phyloP scores from a whole-genome alignment of 2,113 vertebrate species.

The Tiliqua scincoides region DNA sequence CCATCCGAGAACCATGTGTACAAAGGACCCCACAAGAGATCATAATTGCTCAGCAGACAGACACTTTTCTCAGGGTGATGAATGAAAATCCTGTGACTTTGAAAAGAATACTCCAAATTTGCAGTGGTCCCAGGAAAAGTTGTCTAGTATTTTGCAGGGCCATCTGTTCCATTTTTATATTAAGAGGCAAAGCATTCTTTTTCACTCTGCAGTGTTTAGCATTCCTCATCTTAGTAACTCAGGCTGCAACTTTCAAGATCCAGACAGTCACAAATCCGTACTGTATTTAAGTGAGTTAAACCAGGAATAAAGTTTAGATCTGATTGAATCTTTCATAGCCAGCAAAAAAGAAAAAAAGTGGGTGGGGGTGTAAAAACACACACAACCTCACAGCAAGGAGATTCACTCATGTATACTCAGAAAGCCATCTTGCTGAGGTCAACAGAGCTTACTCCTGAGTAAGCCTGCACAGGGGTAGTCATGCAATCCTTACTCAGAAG shows the following conservation, averaged over 20 bases:
- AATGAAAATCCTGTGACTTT: background rate
- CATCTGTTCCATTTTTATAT: conserved; percentile 24
- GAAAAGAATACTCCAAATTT: background rate
- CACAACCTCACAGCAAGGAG: background rate
- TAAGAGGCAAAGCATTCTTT: conserved; percentile 21
- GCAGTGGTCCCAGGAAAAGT: background rate
- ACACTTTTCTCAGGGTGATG: background rate
- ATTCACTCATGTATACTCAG: background rate
- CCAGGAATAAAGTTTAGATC: conserved; percentile 42
- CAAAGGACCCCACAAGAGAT: conserved; percentile 32
- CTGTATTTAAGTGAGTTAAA: background rate
- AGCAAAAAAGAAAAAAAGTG: background rate
- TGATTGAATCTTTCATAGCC: conserved; percentile 21
- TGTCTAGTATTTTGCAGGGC: conserved; percentile 3
- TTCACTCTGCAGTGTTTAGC: conserved; percentile 23
- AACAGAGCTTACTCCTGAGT: background rate
- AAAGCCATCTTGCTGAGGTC: background rate
- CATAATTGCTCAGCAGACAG: background rate
- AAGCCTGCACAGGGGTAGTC: background rate
- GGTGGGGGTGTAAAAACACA: no score
- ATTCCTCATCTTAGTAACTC: background rate
- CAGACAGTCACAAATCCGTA: background rate
- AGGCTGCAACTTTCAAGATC: background rate
- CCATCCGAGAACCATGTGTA: conserved; percentile 11
- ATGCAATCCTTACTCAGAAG: background rate